Evolutionary conservation across 2,113 vertebrate genomes (phyloP).

Genomic region (Platichthys stellatus): DNA sequence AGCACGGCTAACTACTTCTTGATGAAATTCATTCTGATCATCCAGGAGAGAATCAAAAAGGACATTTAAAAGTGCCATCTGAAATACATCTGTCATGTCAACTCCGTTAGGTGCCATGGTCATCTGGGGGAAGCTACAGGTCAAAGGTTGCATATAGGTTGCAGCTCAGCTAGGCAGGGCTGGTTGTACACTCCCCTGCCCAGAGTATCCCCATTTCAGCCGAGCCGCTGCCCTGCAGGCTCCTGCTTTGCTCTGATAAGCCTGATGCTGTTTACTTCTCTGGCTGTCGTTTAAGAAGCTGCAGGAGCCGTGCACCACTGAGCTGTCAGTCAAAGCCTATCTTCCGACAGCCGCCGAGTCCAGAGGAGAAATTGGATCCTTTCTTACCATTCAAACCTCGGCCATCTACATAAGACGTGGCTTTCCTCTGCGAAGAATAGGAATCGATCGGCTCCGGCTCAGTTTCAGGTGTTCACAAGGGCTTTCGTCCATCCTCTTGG

Average conservation of each 20-base stretch:
- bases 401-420: constrained; percentile 72
- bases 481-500: constrained; percentile 47
- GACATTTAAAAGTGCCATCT: constrained; percentile 26
- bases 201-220: constrained; percentile 58
- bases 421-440: constrained; percentile 60
- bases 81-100: constrained; percentile 43
- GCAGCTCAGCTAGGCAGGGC: constrained; percentile 38
- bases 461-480: constrained; percentile 65
- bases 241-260: constrained; percentile 79
- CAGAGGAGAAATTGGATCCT: constrained; percentile 76
- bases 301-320: constrained; percentile 67
- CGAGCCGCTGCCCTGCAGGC: constrained; percentile 64
- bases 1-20: not conserved
- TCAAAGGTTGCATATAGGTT: constrained; percentile 61
- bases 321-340: constrained; percentile 80
- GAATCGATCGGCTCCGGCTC: constrained; percentile 72
- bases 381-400: constrained; percentile 70
- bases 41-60: constrained; percentile 30
- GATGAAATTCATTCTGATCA: constrained; percentile 24
- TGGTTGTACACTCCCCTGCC: constrained; percentile 45
- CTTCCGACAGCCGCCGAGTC: constrained; percentile 73
- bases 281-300: constrained; percentile 68
- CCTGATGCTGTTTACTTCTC: constrained; percentile 76
- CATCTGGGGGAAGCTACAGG: constrained; percentile 48
- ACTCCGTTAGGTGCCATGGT: constrained; percentile 24